Evolutionary conservation across 2,888 invertebrate species (phyloP).

Genomic region (Macaria notata): DNA sequence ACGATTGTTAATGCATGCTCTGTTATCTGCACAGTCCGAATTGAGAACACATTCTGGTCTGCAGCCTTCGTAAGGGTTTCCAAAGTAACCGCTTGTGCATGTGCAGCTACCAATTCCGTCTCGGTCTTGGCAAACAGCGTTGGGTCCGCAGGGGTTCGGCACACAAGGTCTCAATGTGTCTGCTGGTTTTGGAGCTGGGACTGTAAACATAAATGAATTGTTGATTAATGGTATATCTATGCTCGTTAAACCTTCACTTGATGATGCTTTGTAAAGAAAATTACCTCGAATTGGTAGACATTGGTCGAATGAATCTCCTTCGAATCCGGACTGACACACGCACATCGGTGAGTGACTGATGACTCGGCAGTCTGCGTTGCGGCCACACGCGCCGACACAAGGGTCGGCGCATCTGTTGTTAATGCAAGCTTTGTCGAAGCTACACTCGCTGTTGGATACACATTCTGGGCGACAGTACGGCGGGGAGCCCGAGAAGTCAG

Average conservation of each 20-base stretch:
- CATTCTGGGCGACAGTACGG: constrained; percentile 92
- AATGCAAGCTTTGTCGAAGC: constrained; percentile 88
- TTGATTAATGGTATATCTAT: too few species aligned
- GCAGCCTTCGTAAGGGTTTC: constrained; percentile 87
- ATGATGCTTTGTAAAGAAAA: not conserved
- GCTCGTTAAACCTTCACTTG: too few species aligned
- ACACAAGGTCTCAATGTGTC: constrained; percentile 71
- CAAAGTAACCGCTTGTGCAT: constrained; percentile 86
- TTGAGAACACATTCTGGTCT: constrained; percentile 88
- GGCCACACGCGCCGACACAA: constrained; percentile 90
- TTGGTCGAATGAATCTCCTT: constrained; percentile 90
- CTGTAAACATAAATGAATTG: constrained; percentile 28
- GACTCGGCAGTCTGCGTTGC: constrained; percentile 88
- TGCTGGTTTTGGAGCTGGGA: constrained; percentile 46
- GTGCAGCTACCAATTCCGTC: constrained; percentile 86
- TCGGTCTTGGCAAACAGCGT: constrained; percentile 86
- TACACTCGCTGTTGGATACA: constrained; percentile 90
- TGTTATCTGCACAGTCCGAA: constrained; percentile 85
- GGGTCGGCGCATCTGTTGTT: constrained; percentile 91
- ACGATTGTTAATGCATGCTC: constrained; percentile 85
- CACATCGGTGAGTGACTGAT: constrained; percentile 94
- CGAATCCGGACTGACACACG: constrained; percentile 85
- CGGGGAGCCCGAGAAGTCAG: constrained; percentile 87
- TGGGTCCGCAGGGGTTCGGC: constrained; percentile 85
- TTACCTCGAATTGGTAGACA: constrained; percentile 75